Evolutionary conservation across 2,888 invertebrate species (phyloP), one percentile per base, ranked within the genome.

Genomic region (Epinotia demarniana): DNA sequence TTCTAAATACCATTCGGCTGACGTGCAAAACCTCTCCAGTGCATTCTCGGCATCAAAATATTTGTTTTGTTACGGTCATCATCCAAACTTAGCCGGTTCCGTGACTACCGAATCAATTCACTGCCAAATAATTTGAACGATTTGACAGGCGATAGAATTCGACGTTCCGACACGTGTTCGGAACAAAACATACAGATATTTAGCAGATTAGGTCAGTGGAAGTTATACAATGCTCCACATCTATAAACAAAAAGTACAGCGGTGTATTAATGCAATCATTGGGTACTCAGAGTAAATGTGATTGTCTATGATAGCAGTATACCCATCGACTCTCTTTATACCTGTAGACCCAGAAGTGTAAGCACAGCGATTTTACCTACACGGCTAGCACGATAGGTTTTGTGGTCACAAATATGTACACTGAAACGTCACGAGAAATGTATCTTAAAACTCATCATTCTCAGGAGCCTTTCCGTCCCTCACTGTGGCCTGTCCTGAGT

Each of bases 61-160:
- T 73, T 73, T 62, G 61, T 49, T 67, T 67, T 58, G 58, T 46
- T 72, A 67, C 46, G 61, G 62, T 71, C 62, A 67, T 61, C 23
- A 19, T 49, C 60, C 67, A 68, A 66, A 60, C 11, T 64, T 46
- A 67, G 53, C 33, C 60, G 67, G 18, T 18, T 63, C 53, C 73
- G 73, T 73, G 73, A 67, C 73, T 55, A 16, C 27, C 12, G 39
- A 11, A 73, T 73, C 61, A 23, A n/a, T 55, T 53, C 53, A 53
- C n/a, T 73, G 73, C 73, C 73, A 73, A 73, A 67, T 39, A 53
- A 72, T 67, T 67, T 55, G 53, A 73, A 61, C 33, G 16, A 72
- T 67, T 61, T 23, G 73, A 73, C 61, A 68, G 55, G 61, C 60
- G 33, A 53, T 53, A 53, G 33, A 67, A 73, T 67, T 46, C 73